Conservation (phyloP, 1,140 invertebrate genomes). For the Pogonomyrmex californicus region DNA sequence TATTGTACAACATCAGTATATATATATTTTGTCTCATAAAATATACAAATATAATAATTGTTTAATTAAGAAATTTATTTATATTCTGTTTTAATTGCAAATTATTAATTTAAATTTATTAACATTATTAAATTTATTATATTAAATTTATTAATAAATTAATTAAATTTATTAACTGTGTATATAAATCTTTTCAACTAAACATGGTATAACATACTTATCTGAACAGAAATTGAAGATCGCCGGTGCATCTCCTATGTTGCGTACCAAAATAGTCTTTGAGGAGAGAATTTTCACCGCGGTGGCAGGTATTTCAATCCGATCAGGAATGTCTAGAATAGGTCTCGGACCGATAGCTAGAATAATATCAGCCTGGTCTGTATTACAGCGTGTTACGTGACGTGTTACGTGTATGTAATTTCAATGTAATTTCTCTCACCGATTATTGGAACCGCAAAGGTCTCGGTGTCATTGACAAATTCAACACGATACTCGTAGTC, state of each 20-base stretch:
- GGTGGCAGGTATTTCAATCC: constrained; percentile 81
- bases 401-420: neutral
- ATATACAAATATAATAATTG: constrained; percentile 20
- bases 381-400: neutral
- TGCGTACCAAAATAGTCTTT: constrained; percentile 82
- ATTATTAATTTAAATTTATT: neutral
- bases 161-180: neutral
- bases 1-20: neutral
- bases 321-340: constrained; percentile 86
- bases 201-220: constrained; percentile 66
- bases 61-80: neutral
- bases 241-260: constrained; percentile 81
- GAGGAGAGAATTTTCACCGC: constrained; percentile 83
- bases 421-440: constrained; percentile 69
- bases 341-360: constrained; percentile 84
- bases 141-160: neutral
- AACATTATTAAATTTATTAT: neutral
- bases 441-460: constrained; percentile 79
- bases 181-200: neutral
- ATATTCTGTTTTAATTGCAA: neutral
- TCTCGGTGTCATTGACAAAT: constrained; percentile 78
- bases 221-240: constrained; percentile 80
- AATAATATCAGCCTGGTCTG: constrained; percentile 32
- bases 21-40: too few species aligned
- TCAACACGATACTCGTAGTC: constrained; percentile 82